phyloP scores from a whole-genome alignment of 2,888 invertebrate genomes.

The Eretmocerus hayati region DNA sequence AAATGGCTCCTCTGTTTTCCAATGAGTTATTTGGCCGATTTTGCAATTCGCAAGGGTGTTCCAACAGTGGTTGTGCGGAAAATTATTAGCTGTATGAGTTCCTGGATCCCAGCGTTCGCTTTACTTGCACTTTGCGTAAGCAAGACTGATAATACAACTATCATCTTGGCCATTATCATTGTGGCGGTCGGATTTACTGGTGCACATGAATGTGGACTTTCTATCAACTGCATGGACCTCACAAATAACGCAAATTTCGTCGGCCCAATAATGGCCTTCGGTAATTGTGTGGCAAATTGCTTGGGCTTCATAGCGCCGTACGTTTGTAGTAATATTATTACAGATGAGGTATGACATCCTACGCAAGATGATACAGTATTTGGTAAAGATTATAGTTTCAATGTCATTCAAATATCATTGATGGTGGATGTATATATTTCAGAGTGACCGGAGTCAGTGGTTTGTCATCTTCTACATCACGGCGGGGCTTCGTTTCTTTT shows the following conservation, averaged over 20 bases:
- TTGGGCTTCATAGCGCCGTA: slow-evolving; percentile 46
- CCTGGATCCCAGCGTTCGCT: slow-evolving; percentile 49
- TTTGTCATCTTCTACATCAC: background rate
- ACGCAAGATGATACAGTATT: too few relatives aligned
- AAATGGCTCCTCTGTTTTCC: slow-evolving; percentile 52
- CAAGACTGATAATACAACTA: background rate
- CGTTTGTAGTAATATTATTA: slow-evolving; percentile 40
- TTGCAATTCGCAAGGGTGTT: slow-evolving; percentile 35
- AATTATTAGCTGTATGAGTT: slow-evolving; percentile 51
- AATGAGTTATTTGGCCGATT: slow-evolving; percentile 50
- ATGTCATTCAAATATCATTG: too few relatives aligned
- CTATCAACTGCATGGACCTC: slow-evolving; percentile 39
- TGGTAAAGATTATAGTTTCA: too few relatives aligned
- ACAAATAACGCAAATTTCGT: slow-evolving; percentile 51
- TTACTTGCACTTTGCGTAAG: slow-evolving; percentile 35
- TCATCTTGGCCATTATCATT: background rate
- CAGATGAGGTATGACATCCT: too few relatives aligned
- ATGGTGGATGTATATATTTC: too few relatives aligned
- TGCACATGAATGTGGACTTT: background rate
- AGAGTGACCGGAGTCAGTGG: too few relatives aligned
- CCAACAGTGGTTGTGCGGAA: slow-evolving; percentile 39
- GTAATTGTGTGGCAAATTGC: slow-evolving; percentile 46
- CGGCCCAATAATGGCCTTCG: slow-evolving; percentile 49
- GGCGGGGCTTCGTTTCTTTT: background rate
- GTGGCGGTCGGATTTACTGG: background rate